Evolutionary conservation across 2,113 vertebrate species (phyloP).

Genomic region (Xenopus tropicalis): UCB_Xtro_10.0 CM004448.2:96838001-96838500

Average conservation of each 20-base stretch:
- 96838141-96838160: constrained; percentile 83
- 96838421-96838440: no score
- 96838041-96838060: not conserved
- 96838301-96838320: no score
- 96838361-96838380: no score
- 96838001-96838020: no score
- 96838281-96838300: no score
- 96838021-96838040: not conserved
- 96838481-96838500: no score
- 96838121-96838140: constrained; percentile 73
- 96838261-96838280: no score
- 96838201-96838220: constrained; percentile 72
- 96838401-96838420: no score
- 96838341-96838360: no score
- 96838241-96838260: not conserved
- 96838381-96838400: no score
- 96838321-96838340: not conserved
- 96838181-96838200: constrained; percentile 68
- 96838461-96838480: no score
- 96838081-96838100: constrained; percentile 74
- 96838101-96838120: constrained; percentile 90
- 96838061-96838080: constrained; percentile 78
- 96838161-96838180: constrained; percentile 78
- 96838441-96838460: no score
- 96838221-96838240: constrained; percentile 74